Conservation (phyloP, 1,140 invertebrate genomes). For the Cotesia glomerata region DNA sequence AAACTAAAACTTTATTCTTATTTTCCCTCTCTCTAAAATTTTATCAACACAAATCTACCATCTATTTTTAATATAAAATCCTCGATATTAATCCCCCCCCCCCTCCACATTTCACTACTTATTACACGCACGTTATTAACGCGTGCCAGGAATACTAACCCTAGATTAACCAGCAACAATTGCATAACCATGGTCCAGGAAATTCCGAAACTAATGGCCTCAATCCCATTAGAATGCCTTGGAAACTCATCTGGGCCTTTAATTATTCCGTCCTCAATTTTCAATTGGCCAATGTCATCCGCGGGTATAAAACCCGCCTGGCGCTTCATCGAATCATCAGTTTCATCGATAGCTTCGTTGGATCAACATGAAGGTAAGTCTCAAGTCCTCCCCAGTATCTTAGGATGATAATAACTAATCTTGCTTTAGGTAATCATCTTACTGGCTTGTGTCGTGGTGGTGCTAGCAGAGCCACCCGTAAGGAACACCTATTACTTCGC, state of each 20-base stretch:
- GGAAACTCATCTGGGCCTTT: neutral
- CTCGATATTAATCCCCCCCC: neutral
- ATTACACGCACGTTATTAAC: too few species aligned
- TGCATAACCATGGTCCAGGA: neutral
- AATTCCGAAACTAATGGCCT: neutral
- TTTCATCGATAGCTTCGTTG: slow-evolving; percentile 45
- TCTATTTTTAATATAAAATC: too few species aligned
- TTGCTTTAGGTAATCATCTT: slow-evolving; percentile 46
- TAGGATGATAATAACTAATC: slow-evolving; percentile 9
- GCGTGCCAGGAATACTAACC: too few species aligned
- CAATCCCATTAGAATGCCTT: too few species aligned
- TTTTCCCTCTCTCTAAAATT: slow-evolving; percentile 17
- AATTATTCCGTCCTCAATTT: neutral
- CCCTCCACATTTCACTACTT: too few species aligned
- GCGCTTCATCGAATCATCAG: slow-evolving; percentile 52
- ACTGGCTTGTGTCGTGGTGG: slow-evolving; percentile 43
- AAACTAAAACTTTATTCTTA: slow-evolving; percentile 23
- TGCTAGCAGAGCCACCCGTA: slow-evolving; percentile 50
- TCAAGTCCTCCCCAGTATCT: too few species aligned
- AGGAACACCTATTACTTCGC: slow-evolving; percentile 53
- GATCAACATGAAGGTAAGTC: slow-evolving; percentile 57
- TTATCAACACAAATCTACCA: neutral
- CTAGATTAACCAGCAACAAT: neutral
- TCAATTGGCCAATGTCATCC: slow-evolving; percentile 59
- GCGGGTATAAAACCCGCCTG: neutral